phyloP scores from a whole-genome alignment of 2,113 vertebrate species.

The Spizaetus ornatus region DNA sequence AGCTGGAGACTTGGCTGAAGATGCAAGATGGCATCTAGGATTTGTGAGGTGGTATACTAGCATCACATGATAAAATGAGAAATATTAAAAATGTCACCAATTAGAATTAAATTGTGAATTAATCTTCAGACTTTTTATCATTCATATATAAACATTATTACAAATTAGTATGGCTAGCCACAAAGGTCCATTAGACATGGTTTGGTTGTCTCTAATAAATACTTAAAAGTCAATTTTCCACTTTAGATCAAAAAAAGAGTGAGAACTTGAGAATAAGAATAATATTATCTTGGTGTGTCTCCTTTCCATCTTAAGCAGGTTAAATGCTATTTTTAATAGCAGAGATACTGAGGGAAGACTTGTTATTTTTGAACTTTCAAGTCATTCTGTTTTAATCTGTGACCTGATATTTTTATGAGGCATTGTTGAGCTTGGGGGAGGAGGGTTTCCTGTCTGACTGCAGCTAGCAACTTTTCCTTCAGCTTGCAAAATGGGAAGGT shows the following conservation, averaged over 20 bases:
- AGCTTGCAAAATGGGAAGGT: slow-evolving; percentile 42
- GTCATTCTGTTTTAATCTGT: slow-evolving; percentile 53
- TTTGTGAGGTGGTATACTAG: not conserved
- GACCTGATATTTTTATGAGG: slow-evolving; percentile 61
- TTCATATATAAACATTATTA: not conserved
- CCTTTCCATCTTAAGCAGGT: slow-evolving; percentile 11
- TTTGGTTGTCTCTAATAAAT: not conserved
- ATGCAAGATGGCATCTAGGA: not conserved
- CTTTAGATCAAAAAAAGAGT: slow-evolving; percentile 34
- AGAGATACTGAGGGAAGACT: not conserved
- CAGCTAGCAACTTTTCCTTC: slow-evolving; percentile 13
- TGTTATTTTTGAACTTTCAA: slow-evolving; percentile 48
- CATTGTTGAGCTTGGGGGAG: slow-evolving; percentile 13
- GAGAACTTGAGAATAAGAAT: slow-evolving; percentile 3
- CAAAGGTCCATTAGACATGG: not conserved
- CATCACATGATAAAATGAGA: not conserved
- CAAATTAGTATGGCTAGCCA: not conserved
- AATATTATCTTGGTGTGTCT: slow-evolving; percentile 15
- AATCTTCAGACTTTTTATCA: not conserved
- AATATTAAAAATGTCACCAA: not conserved
- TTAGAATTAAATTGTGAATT: not conserved
- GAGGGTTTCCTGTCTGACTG: slow-evolving; percentile 35
- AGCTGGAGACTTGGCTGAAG: not conserved
- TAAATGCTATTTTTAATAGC: slow-evolving; percentile 47
- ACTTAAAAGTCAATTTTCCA: slow-evolving; percentile 23